Base-by-base conservation (phyloP, 2,797 vertebrate species). In the Sebastes aleutianus region DNA sequence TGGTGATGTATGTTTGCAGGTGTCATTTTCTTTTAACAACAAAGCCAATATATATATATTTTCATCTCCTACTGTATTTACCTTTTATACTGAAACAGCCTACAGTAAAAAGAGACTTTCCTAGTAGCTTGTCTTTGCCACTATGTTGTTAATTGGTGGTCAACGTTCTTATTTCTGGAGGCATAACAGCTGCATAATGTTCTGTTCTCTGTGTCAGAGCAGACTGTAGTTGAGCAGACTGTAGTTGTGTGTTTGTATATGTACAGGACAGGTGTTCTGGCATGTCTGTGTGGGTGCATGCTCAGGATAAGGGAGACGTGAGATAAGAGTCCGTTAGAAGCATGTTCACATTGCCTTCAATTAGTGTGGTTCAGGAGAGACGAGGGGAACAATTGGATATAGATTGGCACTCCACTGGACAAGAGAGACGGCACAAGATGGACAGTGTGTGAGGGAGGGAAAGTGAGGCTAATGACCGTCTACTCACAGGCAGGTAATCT, bases 401-500 rank as follows among this genome's bases (percentile, higher is more conserved):
- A 93, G 93, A 95, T 94, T 94, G 91, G 91, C 88, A 90, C 92
- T 91, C 90, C 70, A 80, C 80, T 84, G 90, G 85, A 92, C 92
- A 90, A 88, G 89, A 88, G 81, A 89, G 88, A 91, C 74, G 53
- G 83, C 72, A 70, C 71, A 81, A 83, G 89, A 89, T 80, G 77
- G 79, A 85, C 83, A 74, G 85, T 65, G 83, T 80, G 79, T 69
- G 82, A 88, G 78, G 66, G 87, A 85, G 85, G 78, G 84, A 91
- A 88, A 90, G 88, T 83, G 88, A 90, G 92, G 91, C 92, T 92
- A 91, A 95, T 94, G 92, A 91, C 91, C 82, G 89, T 90, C 92
- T 93, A 89, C 90, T 88, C 86, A 87, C 83, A 87, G 87, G 75
- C 91, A 91, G 88, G 90, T 92, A 89, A 85, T 91, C 81, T 88